Percentiles rank a stretch among this genome's conserved stretches.
Evolutionary conservation across 2,888 invertebrate genomes (phyloP).

Genomic region (Hermodice carunculata): DNA sequence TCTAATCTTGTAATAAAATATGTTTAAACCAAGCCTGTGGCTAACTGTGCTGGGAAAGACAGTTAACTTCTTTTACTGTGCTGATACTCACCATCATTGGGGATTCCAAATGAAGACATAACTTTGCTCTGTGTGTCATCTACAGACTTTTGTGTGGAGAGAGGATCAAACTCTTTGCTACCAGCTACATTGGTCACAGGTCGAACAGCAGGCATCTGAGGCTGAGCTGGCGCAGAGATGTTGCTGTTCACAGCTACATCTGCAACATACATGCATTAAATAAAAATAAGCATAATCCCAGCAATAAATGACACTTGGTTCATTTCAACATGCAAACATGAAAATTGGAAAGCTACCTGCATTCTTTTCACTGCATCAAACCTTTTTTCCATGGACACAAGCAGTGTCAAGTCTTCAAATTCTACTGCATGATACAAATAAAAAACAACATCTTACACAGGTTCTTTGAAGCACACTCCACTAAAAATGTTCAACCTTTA

Average conservation of each 20-base stretch:
- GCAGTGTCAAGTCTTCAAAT: too few relatives aligned
- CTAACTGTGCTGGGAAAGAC: too few relatives aligned
- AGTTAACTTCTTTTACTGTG: too few relatives aligned
- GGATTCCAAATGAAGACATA: conserved; percentile 63
- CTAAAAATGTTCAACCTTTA: too few relatives aligned
- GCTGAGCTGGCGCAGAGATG: not conserved
- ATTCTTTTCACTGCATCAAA: not conserved
- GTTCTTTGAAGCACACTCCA: too few relatives aligned
- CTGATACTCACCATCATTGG: conserved; percentile 51
- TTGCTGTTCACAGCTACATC: not conserved
- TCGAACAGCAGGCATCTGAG: too few relatives aligned
- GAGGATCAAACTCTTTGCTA: conserved; percentile 76
- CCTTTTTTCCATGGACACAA: not conserved
- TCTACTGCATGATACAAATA: too few relatives aligned
- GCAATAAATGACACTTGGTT: not conserved
- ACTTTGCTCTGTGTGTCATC: conserved; percentile 58
- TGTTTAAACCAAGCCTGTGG: too few relatives aligned
- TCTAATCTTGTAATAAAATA: too few relatives aligned
- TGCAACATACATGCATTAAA: not conserved
- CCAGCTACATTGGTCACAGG: conserved; percentile 42
- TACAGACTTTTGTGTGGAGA: conserved; percentile 69
- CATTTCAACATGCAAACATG: not conserved
- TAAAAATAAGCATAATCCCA: not conserved
- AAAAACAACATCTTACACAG: too few relatives aligned
- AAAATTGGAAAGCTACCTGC: not conserved